These are phyloP conservation scores for Drosophila buzzatii DNA, from an alignment of 2,888 invertebrate species.

Conservation along the genomic window DNA sequence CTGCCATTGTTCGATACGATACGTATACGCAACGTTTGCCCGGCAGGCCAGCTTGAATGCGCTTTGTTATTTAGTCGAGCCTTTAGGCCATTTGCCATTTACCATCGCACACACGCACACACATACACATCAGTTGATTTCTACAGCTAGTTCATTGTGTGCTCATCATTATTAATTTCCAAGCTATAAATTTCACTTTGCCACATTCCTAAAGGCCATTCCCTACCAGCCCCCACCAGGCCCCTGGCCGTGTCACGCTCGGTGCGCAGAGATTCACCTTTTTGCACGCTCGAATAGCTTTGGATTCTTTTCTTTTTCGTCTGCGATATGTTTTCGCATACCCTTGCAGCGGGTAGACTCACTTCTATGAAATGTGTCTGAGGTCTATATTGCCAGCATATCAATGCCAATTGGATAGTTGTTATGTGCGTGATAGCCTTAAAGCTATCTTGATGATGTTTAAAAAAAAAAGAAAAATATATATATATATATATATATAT, in stretches of 20 bases:
- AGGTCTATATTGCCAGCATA: not conserved
- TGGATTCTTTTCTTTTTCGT: constrained; percentile 39
- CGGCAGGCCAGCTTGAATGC: constrained; percentile 34
- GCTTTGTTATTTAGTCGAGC: constrained; percentile 51
- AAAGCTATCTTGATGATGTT: not conserved
- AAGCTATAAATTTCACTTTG: constrained; percentile 78
- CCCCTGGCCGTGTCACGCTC: not conserved
- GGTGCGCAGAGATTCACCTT: constrained; percentile 58
- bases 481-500: not conserved
- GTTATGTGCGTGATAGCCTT: not conserved
- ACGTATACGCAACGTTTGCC: constrained; percentile 54
- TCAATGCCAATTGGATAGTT: not conserved
- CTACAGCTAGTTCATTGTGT: constrained; percentile 69
- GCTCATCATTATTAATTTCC: constrained; percentile 79
- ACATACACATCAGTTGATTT: constrained; percentile 52
- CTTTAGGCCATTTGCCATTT: constrained; percentile 43
- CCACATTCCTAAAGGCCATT: constrained; percentile 75
- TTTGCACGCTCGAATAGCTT: constrained; percentile 68
- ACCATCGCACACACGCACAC: constrained; percentile 24
- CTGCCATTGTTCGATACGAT: constrained; percentile 38
- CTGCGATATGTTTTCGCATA: constrained; percentile 26
- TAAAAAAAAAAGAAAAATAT: too few species aligned
- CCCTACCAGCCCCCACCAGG: constrained; percentile 8
- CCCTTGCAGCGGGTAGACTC: not conserved
- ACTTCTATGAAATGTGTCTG: not conserved